A percentile compares a stretch with the other conserved stretches of the same genome.
phyloP scores from a whole-genome alignment of 2,888 invertebrate species.

The Ophion ellenae region DNA sequence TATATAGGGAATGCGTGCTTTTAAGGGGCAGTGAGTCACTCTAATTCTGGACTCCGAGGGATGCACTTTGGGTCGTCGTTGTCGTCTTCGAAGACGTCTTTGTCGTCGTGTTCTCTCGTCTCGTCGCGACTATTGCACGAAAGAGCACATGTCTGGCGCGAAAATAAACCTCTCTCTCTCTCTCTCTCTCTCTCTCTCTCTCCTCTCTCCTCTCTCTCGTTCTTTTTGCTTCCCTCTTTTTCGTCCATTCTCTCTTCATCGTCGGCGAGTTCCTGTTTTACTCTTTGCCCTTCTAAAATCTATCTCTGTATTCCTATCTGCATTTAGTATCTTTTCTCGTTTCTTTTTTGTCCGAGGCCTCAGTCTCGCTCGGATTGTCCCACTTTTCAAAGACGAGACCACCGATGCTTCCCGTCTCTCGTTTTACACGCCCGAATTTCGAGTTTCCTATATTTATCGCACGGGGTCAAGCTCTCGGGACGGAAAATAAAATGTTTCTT shows the following conservation, averaged over 20 bases:
- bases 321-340: conserved; percentile 26
- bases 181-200: neutral
- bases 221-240: conserved; percentile 6
- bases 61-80: conserved; percentile 68
- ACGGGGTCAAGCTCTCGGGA: conserved; percentile 21
- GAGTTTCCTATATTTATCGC: conserved; percentile 28
- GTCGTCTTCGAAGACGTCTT: conserved; percentile 42
- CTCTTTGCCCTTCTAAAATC: conserved; percentile 57
- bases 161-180: conserved; percentile 70
- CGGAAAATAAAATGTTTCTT: conserved; percentile 3
- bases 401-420: conserved; percentile 7
- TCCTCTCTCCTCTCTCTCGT: neutral
- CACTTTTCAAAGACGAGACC: conserved; percentile 43
- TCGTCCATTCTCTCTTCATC: conserved; percentile 44
- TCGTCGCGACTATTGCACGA: conserved; percentile 64
- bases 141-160: conserved; percentile 70
- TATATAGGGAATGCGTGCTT: conserved; percentile 14
- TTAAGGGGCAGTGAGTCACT: conserved; percentile 66
- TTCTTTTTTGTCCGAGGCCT: conserved; percentile 29
- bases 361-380: conserved; percentile 35
- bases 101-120: conserved; percentile 63
- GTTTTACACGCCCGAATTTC: conserved; percentile 9
- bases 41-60: conserved; percentile 69
- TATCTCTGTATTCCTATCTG: conserved; percentile 34
- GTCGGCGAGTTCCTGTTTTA: conserved; percentile 31